Percentiles rank a stretch among this genome's conserved stretches.
Evolutionary conservation across 1,140 invertebrate species (phyloP).

Genomic region (Dysdera silvatica): DNA sequence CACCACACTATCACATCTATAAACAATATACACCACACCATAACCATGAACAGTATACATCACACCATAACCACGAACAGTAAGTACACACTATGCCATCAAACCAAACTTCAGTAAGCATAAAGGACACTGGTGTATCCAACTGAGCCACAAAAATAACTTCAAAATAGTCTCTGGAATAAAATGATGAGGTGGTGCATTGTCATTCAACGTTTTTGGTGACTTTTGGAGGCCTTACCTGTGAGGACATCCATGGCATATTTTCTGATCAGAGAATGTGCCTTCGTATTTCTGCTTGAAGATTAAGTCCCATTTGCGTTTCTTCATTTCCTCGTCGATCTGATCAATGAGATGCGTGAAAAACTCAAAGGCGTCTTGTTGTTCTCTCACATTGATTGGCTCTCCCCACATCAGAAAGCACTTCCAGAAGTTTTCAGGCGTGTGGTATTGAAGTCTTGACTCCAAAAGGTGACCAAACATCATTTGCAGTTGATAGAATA

Average conservation of each 20-base stretch:
- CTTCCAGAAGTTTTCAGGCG: constrained; percentile 54
- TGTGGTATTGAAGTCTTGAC: constrained; percentile 53
- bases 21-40: too few relatives aligned
- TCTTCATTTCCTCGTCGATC: constrained; percentile 50
- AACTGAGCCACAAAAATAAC: too few relatives aligned
- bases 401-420: constrained; percentile 53
- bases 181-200: too few relatives aligned
- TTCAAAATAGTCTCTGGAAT: too few relatives aligned
- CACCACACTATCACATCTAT: too few relatives aligned
- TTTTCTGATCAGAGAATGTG: constrained; percentile 55
- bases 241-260: constrained; percentile 57
- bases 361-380: constrained; percentile 57
- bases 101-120: too few relatives aligned
- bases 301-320: constrained; percentile 35
- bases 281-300: constrained; percentile 49
- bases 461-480: constrained; percentile 53
- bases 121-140: too few relatives aligned
- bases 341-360: constrained; percentile 52
- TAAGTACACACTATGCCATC: too few relatives aligned
- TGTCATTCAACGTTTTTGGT: too few relatives aligned
- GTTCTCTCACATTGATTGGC: constrained; percentile 54
- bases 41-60: too few relatives aligned
- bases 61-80: too few relatives aligned
- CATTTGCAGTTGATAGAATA: constrained; percentile 51
- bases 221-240: constrained; percentile 35